These are phyloP conservation scores for Spea bombifrons DNA, from an alignment of 2,113 vertebrate genomes.

Conservation along the genomic window DNA sequence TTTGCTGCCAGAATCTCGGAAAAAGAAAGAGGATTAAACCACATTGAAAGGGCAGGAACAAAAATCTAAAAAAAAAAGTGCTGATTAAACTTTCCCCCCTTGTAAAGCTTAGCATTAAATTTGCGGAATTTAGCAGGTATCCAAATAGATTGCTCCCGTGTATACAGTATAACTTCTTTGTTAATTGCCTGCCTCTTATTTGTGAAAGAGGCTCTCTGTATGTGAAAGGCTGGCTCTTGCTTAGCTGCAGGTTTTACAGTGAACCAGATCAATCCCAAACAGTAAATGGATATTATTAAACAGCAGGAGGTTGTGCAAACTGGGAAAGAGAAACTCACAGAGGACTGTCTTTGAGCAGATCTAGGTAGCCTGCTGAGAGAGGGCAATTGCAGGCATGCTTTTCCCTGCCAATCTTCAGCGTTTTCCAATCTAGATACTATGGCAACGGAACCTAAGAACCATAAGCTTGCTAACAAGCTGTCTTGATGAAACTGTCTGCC, in stretches of 20 bases:
- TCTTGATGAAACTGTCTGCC: slow-evolving; percentile 87
- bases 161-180: slow-evolving; percentile 67
- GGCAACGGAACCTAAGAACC: slow-evolving; percentile 89
- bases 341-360: slow-evolving; percentile 83
- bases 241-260: slow-evolving; percentile 79
- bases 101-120: slow-evolving; percentile 17
- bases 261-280: slow-evolving; percentile 87
- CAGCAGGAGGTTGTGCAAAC: slow-evolving; percentile 89
- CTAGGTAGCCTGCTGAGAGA: slow-evolving; percentile 86
- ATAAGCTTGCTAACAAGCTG: slow-evolving; percentile 87
- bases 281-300: slow-evolving; percentile 96
- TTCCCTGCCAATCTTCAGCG: slow-evolving; percentile 90
- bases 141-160: slow-evolving; percentile 57
- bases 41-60: not conserved
- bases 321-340: slow-evolving; percentile 84
- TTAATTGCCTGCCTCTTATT: slow-evolving; percentile 76
- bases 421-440: slow-evolving; percentile 91
- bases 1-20: too few species aligned
- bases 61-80: not conserved
- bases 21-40: not conserved
- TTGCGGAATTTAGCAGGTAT: slow-evolving; percentile 53
- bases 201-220: slow-evolving; percentile 77
- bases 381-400: slow-evolving; percentile 94
- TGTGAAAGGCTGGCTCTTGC: slow-evolving; percentile 75
- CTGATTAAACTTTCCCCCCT: not conserved